Percentiles rank a stretch among this genome's conserved stretches.
Conservation (phyloP, 2,888 invertebrate species). For the Yponomeuta cagnagella region DNA sequence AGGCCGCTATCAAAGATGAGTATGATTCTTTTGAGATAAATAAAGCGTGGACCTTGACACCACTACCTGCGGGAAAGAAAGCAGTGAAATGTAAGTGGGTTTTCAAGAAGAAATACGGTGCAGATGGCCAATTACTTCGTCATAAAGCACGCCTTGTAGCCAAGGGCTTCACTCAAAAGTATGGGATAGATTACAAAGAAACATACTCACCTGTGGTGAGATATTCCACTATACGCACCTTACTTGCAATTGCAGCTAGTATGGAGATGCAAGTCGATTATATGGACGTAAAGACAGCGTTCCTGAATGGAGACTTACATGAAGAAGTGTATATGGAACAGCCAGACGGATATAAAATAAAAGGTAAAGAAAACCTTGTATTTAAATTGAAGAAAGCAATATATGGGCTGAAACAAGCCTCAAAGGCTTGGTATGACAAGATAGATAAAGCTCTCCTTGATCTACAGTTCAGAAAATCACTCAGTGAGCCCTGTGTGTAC, state of each 20-base stretch:
- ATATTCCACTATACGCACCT: constrained; percentile 6
- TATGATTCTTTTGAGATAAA: constrained; percentile 14
- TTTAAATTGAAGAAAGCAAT: constrained; percentile 15
- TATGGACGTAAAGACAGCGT: constrained; percentile 16
- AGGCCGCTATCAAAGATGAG: constrained; percentile 12
- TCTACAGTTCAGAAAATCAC: not conserved
- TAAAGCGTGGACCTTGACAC: constrained; percentile 8
- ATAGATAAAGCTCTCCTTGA: constrained; percentile 1
- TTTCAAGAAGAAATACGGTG: constrained; percentile 14
- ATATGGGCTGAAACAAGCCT: constrained; percentile 15
- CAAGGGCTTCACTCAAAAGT: constrained; percentile 15
- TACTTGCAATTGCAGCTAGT: not conserved
- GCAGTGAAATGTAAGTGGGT: constrained; percentile 16
- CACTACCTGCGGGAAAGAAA: constrained; percentile 6
- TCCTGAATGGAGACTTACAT: constrained; percentile 12
- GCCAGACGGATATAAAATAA: constrained; percentile 11
- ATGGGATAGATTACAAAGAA: constrained; percentile 15
- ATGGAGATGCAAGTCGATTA: constrained; percentile 7
- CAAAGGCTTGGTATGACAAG: constrained; percentile 15
- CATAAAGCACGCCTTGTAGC: constrained; percentile 18
- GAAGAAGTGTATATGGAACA: constrained; percentile 16
- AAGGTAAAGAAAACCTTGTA: constrained; percentile 14
- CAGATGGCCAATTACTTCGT: constrained; percentile 11
- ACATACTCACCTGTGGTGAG: constrained; percentile 14
- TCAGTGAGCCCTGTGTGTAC: constrained; percentile 13